Evolutionary conservation across 2,113 vertebrate species (phyloP).

Genomic region (Thermophis baileyi): DNA sequence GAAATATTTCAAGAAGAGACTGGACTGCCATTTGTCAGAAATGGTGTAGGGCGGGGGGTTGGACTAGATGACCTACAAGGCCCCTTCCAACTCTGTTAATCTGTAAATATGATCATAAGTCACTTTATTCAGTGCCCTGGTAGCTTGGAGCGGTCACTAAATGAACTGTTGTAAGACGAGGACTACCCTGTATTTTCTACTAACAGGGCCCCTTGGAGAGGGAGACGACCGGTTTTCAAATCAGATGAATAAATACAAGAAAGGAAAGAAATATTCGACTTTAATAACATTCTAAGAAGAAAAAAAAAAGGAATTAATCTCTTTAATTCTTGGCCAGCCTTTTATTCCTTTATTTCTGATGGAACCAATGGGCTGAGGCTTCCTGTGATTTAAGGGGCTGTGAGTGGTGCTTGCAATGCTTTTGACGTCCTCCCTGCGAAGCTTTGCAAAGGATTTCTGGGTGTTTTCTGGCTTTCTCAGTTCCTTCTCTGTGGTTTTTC

Average conservation of each 20-base stretch:
- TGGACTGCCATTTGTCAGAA: no score
- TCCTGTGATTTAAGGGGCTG: not conserved
- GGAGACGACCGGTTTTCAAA: not conserved
- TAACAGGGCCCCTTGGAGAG: not conserved
- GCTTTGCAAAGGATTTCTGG: not conserved
- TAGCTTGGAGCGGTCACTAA: not conserved
- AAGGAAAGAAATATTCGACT: not conserved
- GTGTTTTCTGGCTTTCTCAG: not conserved
- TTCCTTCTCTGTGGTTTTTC: constrained; percentile 13
- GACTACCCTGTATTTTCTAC: not conserved
- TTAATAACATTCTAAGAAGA: not conserved
- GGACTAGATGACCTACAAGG: no score
- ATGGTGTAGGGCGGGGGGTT: no score
- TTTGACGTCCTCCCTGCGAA: not conserved
- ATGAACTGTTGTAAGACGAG: not conserved
- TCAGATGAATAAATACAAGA: no score
- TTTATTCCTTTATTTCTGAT: not conserved
- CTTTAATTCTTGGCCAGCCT: not conserved
- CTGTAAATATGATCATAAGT: not conserved
- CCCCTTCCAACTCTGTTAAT: no score
- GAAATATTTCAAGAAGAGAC: no score
- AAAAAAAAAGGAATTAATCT: not conserved
- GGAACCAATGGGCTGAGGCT: fast-evolving
- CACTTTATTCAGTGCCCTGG: not conserved
- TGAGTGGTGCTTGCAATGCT: fast-evolving